Conservation (phyloP, 2,113 vertebrate genomes). For the Sminthopsis crassicaudata region DNA sequence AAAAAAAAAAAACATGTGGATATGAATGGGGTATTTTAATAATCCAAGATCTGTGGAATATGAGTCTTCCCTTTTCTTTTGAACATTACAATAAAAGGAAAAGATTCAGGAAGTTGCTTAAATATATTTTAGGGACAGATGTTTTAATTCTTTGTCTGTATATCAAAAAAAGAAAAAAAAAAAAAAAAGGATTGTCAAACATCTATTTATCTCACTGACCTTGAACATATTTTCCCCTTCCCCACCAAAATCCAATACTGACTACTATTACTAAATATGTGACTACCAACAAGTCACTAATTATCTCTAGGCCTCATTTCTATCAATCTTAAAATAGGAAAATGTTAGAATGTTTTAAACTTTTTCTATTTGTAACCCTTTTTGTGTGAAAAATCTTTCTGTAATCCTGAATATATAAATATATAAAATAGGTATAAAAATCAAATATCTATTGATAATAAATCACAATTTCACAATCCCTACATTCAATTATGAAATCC, state of each 20-base stretch:
- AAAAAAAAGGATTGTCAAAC: background rate
- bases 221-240: background rate
- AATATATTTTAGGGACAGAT: background rate
- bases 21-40: constrained; percentile 3
- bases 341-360: background rate
- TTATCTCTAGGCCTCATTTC: background rate
- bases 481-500: no score
- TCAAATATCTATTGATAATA: no score
- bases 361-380: no score
- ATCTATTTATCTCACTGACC: background rate
- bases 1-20: constrained; percentile 15
- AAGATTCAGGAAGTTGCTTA: background rate
- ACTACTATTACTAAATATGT: background rate
- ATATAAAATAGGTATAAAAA: no score
- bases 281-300: background rate
- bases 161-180: background rate
- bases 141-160: background rate
- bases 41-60: background rate
- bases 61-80: constrained; percentile 30
- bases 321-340: constrained; percentile 6
- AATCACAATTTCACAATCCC: no score
- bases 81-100: background rate
- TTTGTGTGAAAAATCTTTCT: no score
- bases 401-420: no score
- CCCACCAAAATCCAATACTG: background rate